Conservation (phyloP, 1,140 invertebrate species). For the Cecropterus lyciades region DNA sequence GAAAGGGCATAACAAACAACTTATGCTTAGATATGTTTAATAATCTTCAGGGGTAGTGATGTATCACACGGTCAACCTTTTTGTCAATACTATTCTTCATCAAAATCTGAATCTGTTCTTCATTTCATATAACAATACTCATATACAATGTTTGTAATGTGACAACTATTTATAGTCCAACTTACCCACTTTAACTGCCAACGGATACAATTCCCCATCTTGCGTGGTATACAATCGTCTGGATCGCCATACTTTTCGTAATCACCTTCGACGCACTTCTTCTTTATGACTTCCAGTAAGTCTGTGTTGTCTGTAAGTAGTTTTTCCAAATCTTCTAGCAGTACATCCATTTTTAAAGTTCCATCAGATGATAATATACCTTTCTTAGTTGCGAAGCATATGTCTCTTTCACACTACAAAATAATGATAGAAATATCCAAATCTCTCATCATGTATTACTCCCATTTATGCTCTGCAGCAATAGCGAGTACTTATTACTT, state of each 20-base stretch:
- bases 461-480: too few species aligned
- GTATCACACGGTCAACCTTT: too few species aligned
- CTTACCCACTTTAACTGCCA: conserved; percentile 10
- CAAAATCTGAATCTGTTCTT: too few species aligned
- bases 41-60: too few species aligned
- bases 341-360: conserved; percentile 15
- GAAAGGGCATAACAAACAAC: too few species aligned
- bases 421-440: too few species aligned
- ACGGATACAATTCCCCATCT: conserved; percentile 1
- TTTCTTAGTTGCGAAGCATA: conserved; percentile 35
- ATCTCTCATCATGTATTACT: too few species aligned
- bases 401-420: conserved; percentile 32
- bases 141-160: too few species aligned
- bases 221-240: conserved; percentile 11
- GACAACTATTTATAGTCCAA: background rate
- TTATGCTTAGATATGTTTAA: too few species aligned
- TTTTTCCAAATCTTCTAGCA: conserved; percentile 1
- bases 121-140: too few species aligned
- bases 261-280: conserved; percentile 5
- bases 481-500: too few species aligned
- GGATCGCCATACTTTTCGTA: conserved; percentile 5
- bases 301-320: background rate
- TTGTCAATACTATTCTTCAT: too few species aligned
- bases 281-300: background rate
- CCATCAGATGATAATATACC: conserved; percentile 18